These are phyloP conservation scores for Emys orbicularis DNA, from an alignment of 2,797 vertebrate genomes.

Conservation along the genomic window DNA sequence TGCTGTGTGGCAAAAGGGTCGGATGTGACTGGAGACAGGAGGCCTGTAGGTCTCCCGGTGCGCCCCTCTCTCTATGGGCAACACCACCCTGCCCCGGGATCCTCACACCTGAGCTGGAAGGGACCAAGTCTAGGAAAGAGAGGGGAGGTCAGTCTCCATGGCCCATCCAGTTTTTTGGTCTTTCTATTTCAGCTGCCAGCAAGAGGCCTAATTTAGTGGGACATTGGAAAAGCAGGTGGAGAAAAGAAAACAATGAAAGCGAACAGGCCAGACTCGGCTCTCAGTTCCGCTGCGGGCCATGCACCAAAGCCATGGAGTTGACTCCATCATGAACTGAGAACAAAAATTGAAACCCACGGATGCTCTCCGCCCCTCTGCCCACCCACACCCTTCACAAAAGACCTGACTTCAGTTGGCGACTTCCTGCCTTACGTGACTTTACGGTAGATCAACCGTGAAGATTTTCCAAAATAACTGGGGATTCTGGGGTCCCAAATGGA, in stretches of 20 bases:
- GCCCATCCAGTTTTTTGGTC: background rate
- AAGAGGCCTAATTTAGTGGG: background rate
- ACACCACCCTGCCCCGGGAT: background rate
- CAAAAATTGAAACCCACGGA: background rate
- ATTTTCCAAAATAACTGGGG: background rate
- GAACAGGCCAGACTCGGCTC: background rate
- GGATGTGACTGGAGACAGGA: background rate
- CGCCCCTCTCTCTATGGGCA: background rate
- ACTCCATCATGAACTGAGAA: no score
- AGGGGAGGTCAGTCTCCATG: background rate
- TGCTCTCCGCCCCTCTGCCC: background rate
- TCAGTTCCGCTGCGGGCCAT: no score
- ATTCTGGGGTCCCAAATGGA: background rate
- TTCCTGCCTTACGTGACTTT: no score
- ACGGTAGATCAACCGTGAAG: background rate
- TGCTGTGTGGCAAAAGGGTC: background rate
- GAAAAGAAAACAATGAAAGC: background rate
- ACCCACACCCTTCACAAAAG: no score
- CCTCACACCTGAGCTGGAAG: background rate
- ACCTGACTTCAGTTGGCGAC: background rate
- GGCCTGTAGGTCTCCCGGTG: no score
- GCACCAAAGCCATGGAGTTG: background rate
- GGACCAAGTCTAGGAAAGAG: no score
- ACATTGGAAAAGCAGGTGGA: no score
- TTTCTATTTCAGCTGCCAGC: background rate